A percentile compares a stretch with the other conserved stretches of the same genome.
phyloP scores from a whole-genome alignment of 1,140 invertebrate species.

The Notospermus geniculatus region DNA sequence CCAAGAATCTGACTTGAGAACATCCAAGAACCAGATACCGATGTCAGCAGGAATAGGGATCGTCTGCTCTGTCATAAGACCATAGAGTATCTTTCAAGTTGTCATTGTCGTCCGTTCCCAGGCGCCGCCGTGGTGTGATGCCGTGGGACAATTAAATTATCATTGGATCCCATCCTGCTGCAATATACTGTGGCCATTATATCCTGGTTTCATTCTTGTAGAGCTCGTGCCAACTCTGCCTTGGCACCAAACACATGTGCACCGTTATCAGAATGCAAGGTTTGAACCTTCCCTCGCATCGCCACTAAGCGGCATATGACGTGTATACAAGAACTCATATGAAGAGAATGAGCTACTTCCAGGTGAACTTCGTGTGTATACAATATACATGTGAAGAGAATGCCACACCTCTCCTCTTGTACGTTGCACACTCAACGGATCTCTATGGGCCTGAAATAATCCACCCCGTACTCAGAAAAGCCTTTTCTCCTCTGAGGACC shows the following conservation, averaged over 20 bases:
- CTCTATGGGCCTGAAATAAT: not conserved
- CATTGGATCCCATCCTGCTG: too few relatives aligned
- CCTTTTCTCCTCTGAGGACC: not conserved
- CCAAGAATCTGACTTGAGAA: too few relatives aligned
- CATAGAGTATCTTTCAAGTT: conserved; percentile 14
- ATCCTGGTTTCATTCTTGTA: too few relatives aligned
- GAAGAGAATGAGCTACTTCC: not conserved
- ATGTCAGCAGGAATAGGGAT: too few relatives aligned
- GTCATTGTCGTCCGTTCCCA: conserved; percentile 22
- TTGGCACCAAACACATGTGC: too few relatives aligned
- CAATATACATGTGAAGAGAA: conserved; percentile 17
- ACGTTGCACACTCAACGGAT: not conserved
- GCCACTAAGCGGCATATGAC: too few relatives aligned
- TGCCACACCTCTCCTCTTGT: not conserved
- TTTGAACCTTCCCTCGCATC: too few relatives aligned
- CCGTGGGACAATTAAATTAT: conserved; percentile 7
- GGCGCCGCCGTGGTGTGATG: too few relatives aligned
- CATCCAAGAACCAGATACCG: too few relatives aligned
- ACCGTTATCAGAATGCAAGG: too few relatives aligned
- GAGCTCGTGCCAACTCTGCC: too few relatives aligned
- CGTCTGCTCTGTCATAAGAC: conserved; percentile 19
- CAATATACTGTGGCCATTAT: too few relatives aligned
- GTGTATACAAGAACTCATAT: conserved; percentile 13
- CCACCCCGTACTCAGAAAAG: not conserved
- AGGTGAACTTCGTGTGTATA: conserved; percentile 8